Base-by-base conservation (phyloP, 2,113 vertebrate species). In the Prionailurus viverrinus region DNA sequence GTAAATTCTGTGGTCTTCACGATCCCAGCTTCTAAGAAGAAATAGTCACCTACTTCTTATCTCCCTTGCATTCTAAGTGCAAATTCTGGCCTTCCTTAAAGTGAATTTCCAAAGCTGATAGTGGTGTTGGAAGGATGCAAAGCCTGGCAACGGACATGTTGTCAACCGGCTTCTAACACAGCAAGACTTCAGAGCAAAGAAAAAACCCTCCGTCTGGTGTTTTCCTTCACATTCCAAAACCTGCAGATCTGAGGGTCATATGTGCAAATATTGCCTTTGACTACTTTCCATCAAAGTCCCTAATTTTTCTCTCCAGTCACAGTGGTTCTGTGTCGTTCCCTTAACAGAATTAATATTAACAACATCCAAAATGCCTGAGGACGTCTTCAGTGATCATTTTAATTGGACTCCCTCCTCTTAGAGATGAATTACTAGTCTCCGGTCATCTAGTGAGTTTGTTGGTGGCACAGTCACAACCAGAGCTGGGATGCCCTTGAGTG, bases 301-400 rank as follows among this genome's bases (percentile, higher is more conserved):
- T 96, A 58, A 51, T 33, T 92, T 96, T 92, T 36, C 63, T 94
- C 55, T 83, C 36, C 81, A 92, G 39, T 74, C 71, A 80, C 21
- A 23, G 7, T 6, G 41, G 7, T 48, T 80, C 55, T 85, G 31
- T 39, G 41, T 78, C 61, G 83, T 76, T 16, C 18, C 11, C 61
- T 78, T 53, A 63, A 76, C 66, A 23, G 14, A 71, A 27, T 69
- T 33, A 73, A 76, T 41, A 76, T 80, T 55, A 92, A 68, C 10
- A 58, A 80, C 33, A 66, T 58, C 29, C 13, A 8, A 51, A 76
- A 48, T 36, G 63, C 3, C 63, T 58, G 25, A 61, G 48, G 45
- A 65, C 61, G 18, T 14, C 86, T 48, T 78, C 71, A 82, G 16
- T 87, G 53, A 51, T 73, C 21, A 25, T 39, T 79, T 48, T 36